A percentile compares a stretch with the other conserved stretches of the same genome.
Evolutionary conservation across 2,888 invertebrate genomes (phyloP).

Genomic region (Epinotia nisella): DNA sequence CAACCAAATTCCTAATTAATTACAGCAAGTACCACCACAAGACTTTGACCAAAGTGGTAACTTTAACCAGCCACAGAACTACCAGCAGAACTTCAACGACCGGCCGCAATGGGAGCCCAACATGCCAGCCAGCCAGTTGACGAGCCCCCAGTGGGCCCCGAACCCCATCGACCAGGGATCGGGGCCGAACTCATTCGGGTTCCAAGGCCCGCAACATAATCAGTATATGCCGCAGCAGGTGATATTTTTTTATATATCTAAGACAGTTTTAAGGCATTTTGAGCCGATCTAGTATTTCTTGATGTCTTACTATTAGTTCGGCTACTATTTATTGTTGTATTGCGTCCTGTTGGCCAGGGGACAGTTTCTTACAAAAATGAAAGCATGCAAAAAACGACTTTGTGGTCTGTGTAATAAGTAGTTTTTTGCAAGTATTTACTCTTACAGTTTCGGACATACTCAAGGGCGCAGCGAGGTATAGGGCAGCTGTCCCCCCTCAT

Average conservation of each 20-base stretch:
- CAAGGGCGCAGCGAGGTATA: too few relatives aligned
- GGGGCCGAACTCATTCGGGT: constrained; percentile 49
- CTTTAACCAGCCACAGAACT: constrained; percentile 53
- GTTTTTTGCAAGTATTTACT: too few relatives aligned
- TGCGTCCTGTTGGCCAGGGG: too few relatives aligned
- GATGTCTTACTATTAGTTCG: too few relatives aligned
- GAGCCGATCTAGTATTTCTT: too few relatives aligned
- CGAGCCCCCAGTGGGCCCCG: constrained; percentile 39
- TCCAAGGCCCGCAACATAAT: constrained; percentile 44
- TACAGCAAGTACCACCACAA: constrained; percentile 50
- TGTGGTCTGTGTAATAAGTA: too few relatives aligned
- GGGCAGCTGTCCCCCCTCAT: too few relatives aligned
- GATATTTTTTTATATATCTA: neutral
- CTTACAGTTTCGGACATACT: too few relatives aligned
- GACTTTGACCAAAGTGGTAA: constrained; percentile 54
- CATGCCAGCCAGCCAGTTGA: constrained; percentile 46
- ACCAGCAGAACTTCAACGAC: constrained; percentile 17
- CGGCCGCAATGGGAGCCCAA: constrained; percentile 50
- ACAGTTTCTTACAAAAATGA: too few relatives aligned
- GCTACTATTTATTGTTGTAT: too few relatives aligned
- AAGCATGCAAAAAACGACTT: too few relatives aligned
- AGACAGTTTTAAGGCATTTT: neutral
- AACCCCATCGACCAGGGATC: constrained; percentile 43
- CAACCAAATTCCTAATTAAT: constrained; percentile 10
- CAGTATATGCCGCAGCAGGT: constrained; percentile 48